Evolutionary conservation across 1,140 invertebrate species (phyloP).

Genomic region (Zaprionus lachaisei): DNA sequence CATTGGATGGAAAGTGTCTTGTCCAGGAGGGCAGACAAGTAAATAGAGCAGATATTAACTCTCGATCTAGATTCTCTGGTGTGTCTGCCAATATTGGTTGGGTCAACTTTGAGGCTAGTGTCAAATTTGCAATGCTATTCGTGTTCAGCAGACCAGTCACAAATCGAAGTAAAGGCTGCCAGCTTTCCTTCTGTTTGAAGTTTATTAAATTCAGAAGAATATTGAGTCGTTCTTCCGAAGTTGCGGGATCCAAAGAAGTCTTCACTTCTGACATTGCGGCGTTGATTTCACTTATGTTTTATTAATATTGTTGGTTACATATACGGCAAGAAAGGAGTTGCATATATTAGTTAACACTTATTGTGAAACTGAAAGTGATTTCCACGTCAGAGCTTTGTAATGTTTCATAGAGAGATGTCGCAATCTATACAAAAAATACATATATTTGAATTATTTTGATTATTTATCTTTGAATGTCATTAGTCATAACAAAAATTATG

Average conservation of each 20-base stretch:
- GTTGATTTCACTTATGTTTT: neutral
- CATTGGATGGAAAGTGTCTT: neutral
- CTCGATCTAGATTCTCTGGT: neutral
- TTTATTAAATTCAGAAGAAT: conserved; percentile 16
- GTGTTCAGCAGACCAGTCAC: conserved; percentile 5
- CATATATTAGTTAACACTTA: too few relatives aligned
- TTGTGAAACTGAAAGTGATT: too few relatives aligned
- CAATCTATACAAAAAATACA: too few relatives aligned
- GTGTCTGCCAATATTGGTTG: neutral
- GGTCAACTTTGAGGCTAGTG: conserved; percentile 16
- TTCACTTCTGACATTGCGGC: neutral
- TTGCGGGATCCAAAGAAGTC: neutral
- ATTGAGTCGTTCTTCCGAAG: conserved; percentile 7
- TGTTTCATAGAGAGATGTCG: too few relatives aligned
- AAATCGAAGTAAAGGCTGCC: neutral
- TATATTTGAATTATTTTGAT: too few relatives aligned
- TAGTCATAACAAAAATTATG: too few relatives aligned
- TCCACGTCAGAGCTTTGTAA: too few relatives aligned
- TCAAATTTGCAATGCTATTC: neutral
- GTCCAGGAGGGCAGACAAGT: neutral
- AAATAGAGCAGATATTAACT: neutral
- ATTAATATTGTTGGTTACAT: neutral
- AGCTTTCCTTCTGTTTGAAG: neutral
- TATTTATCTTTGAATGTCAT: too few relatives aligned
- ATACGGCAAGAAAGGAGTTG: too few relatives aligned